Evolutionary conservation across 2,113 vertebrate genomes (phyloP).

Genomic region (Gymnobelideus leadbeateri): DNA sequence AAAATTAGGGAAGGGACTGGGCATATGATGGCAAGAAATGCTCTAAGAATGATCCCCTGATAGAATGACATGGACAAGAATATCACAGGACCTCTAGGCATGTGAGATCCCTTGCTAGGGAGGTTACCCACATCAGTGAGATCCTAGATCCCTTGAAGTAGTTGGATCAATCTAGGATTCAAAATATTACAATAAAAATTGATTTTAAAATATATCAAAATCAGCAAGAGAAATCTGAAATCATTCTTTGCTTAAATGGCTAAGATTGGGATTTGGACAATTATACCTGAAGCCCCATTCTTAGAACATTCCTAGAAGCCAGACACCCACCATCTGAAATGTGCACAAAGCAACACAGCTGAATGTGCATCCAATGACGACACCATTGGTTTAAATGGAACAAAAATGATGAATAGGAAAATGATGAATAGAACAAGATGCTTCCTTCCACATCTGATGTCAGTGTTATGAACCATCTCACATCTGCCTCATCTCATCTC

Average conservation of each 20-base stretch:
- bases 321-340: conserved; percentile 1
- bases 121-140: neutral
- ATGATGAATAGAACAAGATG: conserved; percentile 37
- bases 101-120: neutral
- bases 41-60: neutral
- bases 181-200: neutral
- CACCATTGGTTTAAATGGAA: neutral
- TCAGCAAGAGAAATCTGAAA: neutral
- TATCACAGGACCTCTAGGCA: neutral
- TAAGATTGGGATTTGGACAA: conserved; percentile 4
- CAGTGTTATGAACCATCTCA: conserved; percentile 13
- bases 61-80: neutral
- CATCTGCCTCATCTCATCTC: conserved; percentile 25
- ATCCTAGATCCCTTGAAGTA: neutral
- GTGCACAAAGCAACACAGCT: conserved; percentile 15
- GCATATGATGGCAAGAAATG: neutral
- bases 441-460: conserved; percentile 11
- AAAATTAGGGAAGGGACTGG: neutral
- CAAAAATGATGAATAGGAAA: neutral
- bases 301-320: conserved; percentile 43
- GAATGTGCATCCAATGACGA: neutral
- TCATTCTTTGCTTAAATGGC: neutral
- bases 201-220: neutral
- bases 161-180: neutral
- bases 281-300: neutral